Conservation (phyloP, 2,888 invertebrate genomes). For the Clusia tigrina region DNA sequence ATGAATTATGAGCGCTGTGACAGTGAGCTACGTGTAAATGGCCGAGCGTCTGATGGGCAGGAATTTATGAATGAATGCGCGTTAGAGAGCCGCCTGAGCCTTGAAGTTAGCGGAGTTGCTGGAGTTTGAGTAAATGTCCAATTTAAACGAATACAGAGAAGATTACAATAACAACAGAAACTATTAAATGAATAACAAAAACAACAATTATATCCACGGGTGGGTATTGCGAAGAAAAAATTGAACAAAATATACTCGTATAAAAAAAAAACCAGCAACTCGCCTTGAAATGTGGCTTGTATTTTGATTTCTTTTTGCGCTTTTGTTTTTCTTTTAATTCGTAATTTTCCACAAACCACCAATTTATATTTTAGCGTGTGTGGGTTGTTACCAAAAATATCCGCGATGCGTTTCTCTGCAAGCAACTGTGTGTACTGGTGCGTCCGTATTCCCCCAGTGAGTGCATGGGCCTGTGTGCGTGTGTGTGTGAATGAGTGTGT, state of each 20-base stretch:
- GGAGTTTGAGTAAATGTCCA: too few species aligned
- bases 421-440: not conserved
- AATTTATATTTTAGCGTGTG: conserved; percentile 6
- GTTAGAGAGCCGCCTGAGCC: not conserved
- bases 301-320: not conserved
- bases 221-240: too few species aligned
- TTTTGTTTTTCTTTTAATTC: not conserved
- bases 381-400: conserved; percentile 7
- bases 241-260: not conserved
- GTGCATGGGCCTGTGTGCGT: too few species aligned
- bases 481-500: too few species aligned
- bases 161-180: too few species aligned
- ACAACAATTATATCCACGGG: too few species aligned
- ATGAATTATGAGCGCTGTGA: conserved; percentile 2
- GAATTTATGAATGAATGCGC: conserved; percentile 1
- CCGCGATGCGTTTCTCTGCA: not conserved
- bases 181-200: too few species aligned
- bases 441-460: not conserved
- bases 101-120: not conserved
- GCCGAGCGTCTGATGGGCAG: not conserved
- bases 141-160: too few species aligned
- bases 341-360: conserved; percentile 5
- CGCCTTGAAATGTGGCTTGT: not conserved
- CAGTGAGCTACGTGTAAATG: not conserved
- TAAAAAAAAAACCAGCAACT: not conserved